Evolutionary conservation across 2,113 vertebrate species (phyloP), one percentile per base, ranked within the genome.

Genomic region (Diadophis punctatus): DNA sequence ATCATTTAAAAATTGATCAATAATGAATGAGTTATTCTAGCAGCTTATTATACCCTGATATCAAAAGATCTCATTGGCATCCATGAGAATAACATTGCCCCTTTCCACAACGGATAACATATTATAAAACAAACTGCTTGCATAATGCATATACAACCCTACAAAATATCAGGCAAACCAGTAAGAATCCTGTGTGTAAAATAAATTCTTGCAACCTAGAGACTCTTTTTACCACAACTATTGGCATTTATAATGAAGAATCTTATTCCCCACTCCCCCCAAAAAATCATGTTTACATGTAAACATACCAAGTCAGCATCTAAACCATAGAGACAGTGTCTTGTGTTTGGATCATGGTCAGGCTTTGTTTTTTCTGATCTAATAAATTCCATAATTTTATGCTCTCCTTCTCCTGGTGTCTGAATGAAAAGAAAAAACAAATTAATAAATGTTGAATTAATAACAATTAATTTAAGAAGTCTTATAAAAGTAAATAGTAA

Each of bases 331-430:
- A 99, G 98, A 96, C 99, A 99, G 94, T 99, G 99, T 58, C 99
- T 98, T 93, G 99, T 99, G 96, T 99, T 99, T 91, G 99, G 98
- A 97, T 99, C 96, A 93, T 99, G 99, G 96, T 97, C 96, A 5
- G 98, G 97, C 91, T 97, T 98, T 88, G 96, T 92, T 95, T 98
- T 99, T 96, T 99, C 99, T 4, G 99, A 98, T 95, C 99, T 98
- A 95, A 99, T 99, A 96, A 99, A 99, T 96, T 99, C 99, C 99
- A 99, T 99, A 96, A 99, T 99, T 97, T 99, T 99, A 95, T 99
- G 99, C 91, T 99, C 99, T 95, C 99, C 99, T 97, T 99, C 99
- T 60, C 99, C 99, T 2, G 99, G 99, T 84, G 99, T 99, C 99
- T 99, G 95, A 86, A 94, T n/a, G 92, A 34, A 97, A 93, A 93